phyloP scores from a whole-genome alignment of 2,797 vertebrate genomes.

The Urocyon cinereoargenteus region DNA sequence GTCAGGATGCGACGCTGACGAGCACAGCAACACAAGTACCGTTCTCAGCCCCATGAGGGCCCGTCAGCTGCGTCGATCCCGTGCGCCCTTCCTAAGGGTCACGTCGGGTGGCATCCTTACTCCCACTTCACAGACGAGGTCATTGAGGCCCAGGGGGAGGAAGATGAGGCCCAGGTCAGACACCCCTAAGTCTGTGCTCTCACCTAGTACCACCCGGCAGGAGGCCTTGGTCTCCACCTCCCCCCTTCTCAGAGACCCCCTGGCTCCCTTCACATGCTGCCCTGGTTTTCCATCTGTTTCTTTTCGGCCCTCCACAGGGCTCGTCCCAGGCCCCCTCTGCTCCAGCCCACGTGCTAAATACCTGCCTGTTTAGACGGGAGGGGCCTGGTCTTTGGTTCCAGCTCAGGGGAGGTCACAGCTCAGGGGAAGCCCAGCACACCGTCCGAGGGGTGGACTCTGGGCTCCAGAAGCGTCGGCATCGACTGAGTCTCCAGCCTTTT shows the following conservation, averaged over 20 bases:
- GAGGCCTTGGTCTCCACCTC: neutral
- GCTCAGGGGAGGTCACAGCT: neutral
- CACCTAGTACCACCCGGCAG: fast-evolving
- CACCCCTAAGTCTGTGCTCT: neutral
- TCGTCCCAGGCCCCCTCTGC: neutral
- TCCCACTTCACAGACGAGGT: neutral
- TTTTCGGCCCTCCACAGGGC: neutral
- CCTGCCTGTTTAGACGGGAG: neutral
- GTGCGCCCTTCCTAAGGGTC: neutral
- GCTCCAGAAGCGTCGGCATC: neutral
- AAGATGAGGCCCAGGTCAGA: neutral
- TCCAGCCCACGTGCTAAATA: neutral
- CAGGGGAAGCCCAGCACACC: neutral
- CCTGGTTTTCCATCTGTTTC: neutral
- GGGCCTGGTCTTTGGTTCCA: neutral
- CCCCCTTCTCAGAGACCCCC: neutral
- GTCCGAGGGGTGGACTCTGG: neutral
- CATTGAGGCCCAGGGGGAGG: neutral
- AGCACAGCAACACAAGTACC: neutral
- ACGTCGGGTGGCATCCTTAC: neutral
- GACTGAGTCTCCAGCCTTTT: neutral
- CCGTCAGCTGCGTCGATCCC: neutral
- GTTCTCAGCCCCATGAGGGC: neutral
- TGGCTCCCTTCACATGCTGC: neutral
- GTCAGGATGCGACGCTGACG: fast-evolving